Evolutionary conservation across 2,888 invertebrate species (phyloP).

Genomic region (Caenorhabditis auriculariae): DNA sequence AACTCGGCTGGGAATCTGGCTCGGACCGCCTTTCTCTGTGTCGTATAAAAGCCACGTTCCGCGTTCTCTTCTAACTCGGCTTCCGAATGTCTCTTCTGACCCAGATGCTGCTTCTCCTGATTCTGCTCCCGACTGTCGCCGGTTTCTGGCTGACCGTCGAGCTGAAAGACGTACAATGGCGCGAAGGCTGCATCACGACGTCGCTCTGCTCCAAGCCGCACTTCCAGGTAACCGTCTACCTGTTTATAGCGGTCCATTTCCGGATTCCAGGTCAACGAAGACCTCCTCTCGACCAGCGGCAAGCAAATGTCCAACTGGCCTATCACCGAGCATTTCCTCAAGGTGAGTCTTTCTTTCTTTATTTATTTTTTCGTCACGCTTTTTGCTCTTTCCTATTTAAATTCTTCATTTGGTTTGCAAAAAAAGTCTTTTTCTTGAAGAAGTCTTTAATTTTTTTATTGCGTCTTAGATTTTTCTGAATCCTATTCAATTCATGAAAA

Average conservation of each 20-base stretch:
- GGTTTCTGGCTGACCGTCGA: slow-evolving; percentile 57
- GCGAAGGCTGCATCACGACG: slow-evolving; percentile 56
- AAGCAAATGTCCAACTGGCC: slow-evolving; percentile 44
- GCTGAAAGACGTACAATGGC: slow-evolving; percentile 49
- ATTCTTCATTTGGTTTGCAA: no score
- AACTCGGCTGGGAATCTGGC: no score
- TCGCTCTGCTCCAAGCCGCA: slow-evolving; percentile 51
- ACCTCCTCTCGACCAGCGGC: slow-evolving; percentile 38
- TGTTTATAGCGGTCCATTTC: background rate
- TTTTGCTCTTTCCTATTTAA: slow-evolving; percentile 5
- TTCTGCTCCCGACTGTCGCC: background rate
- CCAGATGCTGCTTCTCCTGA: background rate
- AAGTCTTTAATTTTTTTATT: no score
- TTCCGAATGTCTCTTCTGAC: background rate
- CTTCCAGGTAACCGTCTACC: slow-evolving; percentile 31
- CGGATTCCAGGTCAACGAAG: slow-evolving; percentile 32
- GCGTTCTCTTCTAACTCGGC: no score
- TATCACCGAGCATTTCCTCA: slow-evolving; percentile 42
- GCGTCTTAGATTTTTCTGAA: no score
- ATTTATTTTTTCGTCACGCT: slow-evolving; percentile 1
- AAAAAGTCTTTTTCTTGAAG: no score
- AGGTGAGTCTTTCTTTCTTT: slow-evolving; percentile 21
- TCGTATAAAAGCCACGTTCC: no score
- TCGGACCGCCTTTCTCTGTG: no score
- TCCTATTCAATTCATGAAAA: no score